phyloP scores from a whole-genome alignment of 2,888 invertebrate species.

The Trilocha varians region DNA sequence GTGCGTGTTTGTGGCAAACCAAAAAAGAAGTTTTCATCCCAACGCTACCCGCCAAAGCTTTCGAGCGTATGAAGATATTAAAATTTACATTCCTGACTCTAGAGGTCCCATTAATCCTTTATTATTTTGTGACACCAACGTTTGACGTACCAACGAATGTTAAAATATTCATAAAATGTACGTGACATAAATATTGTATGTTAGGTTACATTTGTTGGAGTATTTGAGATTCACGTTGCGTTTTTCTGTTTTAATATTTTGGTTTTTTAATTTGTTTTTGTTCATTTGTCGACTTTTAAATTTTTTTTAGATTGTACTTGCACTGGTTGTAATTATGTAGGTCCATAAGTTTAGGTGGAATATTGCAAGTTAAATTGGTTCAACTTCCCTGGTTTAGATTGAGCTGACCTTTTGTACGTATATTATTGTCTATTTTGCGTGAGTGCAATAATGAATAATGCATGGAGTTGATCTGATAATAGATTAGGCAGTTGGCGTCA shows the following conservation, averaged over 20 bases:
- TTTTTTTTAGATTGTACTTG: too few species aligned
- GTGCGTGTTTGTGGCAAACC: too few species aligned
- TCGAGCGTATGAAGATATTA: not conserved
- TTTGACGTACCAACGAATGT: conserved; percentile 2
- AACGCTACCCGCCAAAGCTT: not conserved
- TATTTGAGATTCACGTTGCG: not conserved
- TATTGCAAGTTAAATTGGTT: too few species aligned
- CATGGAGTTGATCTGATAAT: too few species aligned
- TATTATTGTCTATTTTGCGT: too few species aligned
- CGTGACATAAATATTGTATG: conserved; percentile 2
- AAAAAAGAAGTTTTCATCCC: not conserved
- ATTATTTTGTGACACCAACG: not conserved
- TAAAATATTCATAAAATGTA: conserved; percentile 4
- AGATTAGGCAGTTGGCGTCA: too few species aligned
- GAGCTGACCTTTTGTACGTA: too few species aligned
- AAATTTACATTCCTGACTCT: not conserved
- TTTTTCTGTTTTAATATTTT: not conserved
- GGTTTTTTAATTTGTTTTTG: not conserved
- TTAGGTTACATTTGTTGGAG: not conserved
- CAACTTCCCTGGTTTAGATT: too few species aligned
- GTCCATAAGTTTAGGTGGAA: too few species aligned
- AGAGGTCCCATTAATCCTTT: conserved; percentile 2
- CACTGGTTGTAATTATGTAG: too few species aligned
- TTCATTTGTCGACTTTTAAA: too few species aligned
- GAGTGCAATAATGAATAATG: too few species aligned